Base-by-base conservation (phyloP, 1,140 invertebrate genomes). In the Conopomorpha cramerella region DNA sequence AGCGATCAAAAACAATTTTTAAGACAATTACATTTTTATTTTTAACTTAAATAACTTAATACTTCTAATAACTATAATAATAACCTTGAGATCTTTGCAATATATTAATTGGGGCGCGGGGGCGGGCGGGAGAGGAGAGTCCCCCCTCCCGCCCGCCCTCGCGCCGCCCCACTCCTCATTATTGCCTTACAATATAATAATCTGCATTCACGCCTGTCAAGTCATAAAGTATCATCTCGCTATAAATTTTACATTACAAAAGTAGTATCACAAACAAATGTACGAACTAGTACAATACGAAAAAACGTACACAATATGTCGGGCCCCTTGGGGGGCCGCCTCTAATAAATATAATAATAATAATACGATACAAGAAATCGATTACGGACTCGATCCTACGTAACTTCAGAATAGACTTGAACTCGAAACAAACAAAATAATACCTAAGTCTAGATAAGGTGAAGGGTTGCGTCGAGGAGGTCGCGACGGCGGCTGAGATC, bases 21-120 rank as follows among this genome's bases (percentile, higher is more conserved):
- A 56, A 71, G 71, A 74, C 60, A 61, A 66, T 64, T 67, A 71
- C 71, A 65, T 60, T 41, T 35, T 71, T 70, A 68, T 71, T 62
- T n/a, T 71, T 72, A 76, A 76, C 71, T 73, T 76, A 76, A 72
- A 76, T 76, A 72, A 76, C 71, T 76, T 76, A 76, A 76, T 72
- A 72, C 71, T 72, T 65, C 55, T 76, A 64, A 72, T 58, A 70
- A 71, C 66, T 72, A 71, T 65, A 70, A 70, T 74, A 65, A 67
- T 66, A 76, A 67, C 59, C 63, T n/a, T 72, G 71, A 76, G 71
- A 76, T 76, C 71, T 72, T 71, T 71, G 57, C 63, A 61, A 55
- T 54, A 58, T 62, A 55, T 57, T 8, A 15, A 55, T 57, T 8
- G 13, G 40, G 52, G 50, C 35, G 45, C 41, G 45, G 46, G 39